Evolutionary conservation across 2,888 invertebrate genomes (phyloP).

Genomic region (Caenorhabditis zanzibari): DNA sequence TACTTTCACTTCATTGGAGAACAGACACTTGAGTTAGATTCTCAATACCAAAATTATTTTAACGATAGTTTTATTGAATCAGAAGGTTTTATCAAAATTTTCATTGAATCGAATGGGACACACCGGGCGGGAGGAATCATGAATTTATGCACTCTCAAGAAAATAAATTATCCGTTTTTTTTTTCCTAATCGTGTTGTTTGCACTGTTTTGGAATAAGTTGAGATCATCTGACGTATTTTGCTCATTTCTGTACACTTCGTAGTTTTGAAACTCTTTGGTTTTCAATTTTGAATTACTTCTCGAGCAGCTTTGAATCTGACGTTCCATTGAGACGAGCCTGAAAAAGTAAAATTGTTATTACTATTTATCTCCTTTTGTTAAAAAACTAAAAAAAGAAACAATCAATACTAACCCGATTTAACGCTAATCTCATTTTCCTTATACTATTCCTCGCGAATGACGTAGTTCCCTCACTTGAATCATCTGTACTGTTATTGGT

Average conservation of each 20-base stretch:
- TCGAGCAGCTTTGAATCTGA: conserved; percentile 60
- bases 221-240: conserved; percentile 39
- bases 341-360: conserved; percentile 1
- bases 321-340: conserved; percentile 62
- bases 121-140: conserved; percentile 36
- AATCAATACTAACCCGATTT: conserved; percentile 39
- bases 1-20: too few species aligned
- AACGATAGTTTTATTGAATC: too few species aligned
- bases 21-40: too few species aligned
- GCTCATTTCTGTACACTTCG: conserved; percentile 23
- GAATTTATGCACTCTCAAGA: conserved; percentile 44
- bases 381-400: not conserved
- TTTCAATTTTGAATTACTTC: conserved; percentile 3
- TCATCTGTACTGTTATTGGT: conserved; percentile 24
- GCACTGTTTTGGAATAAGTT: conserved; percentile 38
- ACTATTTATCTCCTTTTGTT: not conserved
- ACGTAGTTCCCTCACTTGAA: conserved; percentile 29
- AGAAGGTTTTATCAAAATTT: not conserved
- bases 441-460: conserved; percentile 56
- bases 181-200: conserved; percentile 47
- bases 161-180: conserved; percentile 54
- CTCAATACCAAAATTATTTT: too few species aligned
- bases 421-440: conserved; percentile 59
- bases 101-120: conserved; percentile 22
- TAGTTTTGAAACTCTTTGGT: not conserved